Evolutionary conservation across 2,888 invertebrate genomes (phyloP).

Genomic region (Ennomos fuscantarius): DNA sequence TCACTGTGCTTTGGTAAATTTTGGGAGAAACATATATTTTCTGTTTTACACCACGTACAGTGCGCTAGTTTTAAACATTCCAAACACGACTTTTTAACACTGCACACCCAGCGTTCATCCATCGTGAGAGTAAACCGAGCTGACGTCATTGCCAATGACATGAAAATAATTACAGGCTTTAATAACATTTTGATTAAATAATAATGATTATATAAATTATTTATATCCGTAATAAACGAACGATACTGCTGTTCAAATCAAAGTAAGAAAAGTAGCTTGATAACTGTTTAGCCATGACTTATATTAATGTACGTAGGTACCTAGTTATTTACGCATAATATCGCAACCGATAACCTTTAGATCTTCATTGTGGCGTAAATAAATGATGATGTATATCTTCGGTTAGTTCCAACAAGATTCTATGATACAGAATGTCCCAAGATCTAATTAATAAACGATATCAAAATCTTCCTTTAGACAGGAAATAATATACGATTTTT

Average conservation of each 20-base stretch:
- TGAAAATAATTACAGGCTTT: conserved; percentile 35
- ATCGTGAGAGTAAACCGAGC: conserved; percentile 49
- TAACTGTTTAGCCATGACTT: conserved; percentile 68
- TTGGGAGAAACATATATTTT: conserved; percentile 68
- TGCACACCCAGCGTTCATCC: conserved; percentile 67
- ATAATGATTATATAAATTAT: conserved; percentile 1
- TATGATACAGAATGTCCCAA: too few species aligned
- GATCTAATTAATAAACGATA: too few species aligned
- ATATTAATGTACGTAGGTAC: conserved; percentile 49
- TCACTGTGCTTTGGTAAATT: conserved; percentile 45
- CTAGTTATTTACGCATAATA: conserved; percentile 47
- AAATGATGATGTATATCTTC: conserved; percentile 34
- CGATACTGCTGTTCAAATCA: conserved; percentile 28
- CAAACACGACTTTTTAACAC: conserved; percentile 67
- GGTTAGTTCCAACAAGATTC: too few species aligned
- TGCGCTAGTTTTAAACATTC: conserved; percentile 68
- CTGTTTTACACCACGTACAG: conserved; percentile 72
- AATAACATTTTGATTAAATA: conserved; percentile 42
- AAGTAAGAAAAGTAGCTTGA: conserved; percentile 36
- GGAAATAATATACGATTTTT: too few species aligned
- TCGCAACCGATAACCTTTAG: conserved; percentile 72
- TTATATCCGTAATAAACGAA: conserved; percentile 3
- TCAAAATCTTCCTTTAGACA: too few species aligned
- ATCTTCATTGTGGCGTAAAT: conserved; percentile 51
- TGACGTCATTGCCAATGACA: conserved; percentile 39